Conservation (phyloP, 2,888 invertebrate genomes). For the Acleris literana region DNA sequence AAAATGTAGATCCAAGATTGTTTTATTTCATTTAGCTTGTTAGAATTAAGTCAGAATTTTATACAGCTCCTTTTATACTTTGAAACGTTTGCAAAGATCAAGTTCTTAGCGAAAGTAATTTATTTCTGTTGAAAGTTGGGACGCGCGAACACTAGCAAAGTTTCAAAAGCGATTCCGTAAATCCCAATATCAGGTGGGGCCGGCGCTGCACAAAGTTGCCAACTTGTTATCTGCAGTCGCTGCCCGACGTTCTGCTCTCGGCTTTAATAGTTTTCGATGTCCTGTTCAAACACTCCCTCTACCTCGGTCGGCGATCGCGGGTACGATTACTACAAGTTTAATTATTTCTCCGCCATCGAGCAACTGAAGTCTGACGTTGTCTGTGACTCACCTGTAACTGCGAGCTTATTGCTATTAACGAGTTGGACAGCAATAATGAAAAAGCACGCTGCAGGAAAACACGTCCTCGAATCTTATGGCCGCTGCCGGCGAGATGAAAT, state of each 20-base stretch:
- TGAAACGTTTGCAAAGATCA: background rate
- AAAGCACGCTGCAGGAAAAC: constrained; percentile 34
- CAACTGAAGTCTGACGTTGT: constrained; percentile 28
- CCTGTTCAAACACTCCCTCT: constrained; percentile 40
- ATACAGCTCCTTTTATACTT: background rate
- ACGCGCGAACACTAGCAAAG: constrained; percentile 9
- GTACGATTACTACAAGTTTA: constrained; percentile 39
- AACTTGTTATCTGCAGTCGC: constrained; percentile 48
- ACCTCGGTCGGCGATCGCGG: constrained; percentile 32
- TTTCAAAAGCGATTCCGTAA: constrained; percentile 32
- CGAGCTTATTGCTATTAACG: constrained; percentile 3
- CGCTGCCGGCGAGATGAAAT: background rate
- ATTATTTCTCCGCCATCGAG: constrained; percentile 36
- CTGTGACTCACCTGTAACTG: constrained; percentile 24
- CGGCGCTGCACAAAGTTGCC: constrained; percentile 39
- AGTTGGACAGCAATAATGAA: constrained; percentile 41
- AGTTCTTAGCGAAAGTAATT: background rate
- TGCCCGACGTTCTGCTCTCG: constrained; percentile 40
- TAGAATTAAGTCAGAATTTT: background rate
- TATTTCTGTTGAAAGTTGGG: constrained; percentile 7
- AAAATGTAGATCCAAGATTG: no score
- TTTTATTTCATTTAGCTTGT: no score
- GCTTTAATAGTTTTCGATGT: constrained; percentile 51
- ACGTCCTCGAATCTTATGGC: background rate
- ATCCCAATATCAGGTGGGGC: constrained; percentile 43